Evolutionary conservation across 2,797 vertebrate genomes (phyloP).

Genomic region (Phaenicophaeus curvirostris): DNA sequence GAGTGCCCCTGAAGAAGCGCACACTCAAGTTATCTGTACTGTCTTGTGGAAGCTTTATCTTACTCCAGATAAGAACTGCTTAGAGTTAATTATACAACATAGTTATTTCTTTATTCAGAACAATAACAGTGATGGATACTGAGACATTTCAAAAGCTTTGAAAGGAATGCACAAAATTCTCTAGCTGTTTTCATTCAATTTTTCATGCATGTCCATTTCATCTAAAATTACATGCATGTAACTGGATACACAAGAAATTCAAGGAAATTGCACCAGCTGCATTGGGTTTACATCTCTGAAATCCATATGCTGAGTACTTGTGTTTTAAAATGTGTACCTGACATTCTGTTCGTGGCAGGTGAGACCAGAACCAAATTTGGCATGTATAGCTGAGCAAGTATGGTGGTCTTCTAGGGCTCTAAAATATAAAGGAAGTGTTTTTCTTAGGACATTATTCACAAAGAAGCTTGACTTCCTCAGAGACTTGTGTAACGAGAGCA

Average conservation of each 20-base stretch:
- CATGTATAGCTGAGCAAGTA: constrained; percentile 75
- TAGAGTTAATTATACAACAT: neutral
- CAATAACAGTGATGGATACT: neutral
- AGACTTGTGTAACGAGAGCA: neutral
- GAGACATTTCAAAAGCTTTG: neutral
- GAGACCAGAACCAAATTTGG: constrained; percentile 78
- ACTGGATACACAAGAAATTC: neutral
- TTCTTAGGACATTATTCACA: neutral
- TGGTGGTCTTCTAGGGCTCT: constrained; percentile 78
- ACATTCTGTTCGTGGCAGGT: constrained; percentile 70
- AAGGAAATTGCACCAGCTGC: neutral
- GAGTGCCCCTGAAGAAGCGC: neutral
- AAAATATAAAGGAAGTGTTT: constrained; percentile 23
- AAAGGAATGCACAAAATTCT: neutral
- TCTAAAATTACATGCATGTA: neutral
- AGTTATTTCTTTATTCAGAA: neutral
- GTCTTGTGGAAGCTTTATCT: neutral
- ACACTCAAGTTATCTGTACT: neutral
- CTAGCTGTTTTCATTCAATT: neutral
- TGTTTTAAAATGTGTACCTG: constrained; percentile 64
- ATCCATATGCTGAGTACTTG: neutral
- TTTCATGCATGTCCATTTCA: neutral
- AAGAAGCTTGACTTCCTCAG: neutral
- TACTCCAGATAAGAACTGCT: neutral
- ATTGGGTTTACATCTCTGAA: neutral